Evolutionary conservation across 37 sponge, comb jelly and placozoan species (phyloP).

Genomic region (Amphimedon queenslandica): DNA sequence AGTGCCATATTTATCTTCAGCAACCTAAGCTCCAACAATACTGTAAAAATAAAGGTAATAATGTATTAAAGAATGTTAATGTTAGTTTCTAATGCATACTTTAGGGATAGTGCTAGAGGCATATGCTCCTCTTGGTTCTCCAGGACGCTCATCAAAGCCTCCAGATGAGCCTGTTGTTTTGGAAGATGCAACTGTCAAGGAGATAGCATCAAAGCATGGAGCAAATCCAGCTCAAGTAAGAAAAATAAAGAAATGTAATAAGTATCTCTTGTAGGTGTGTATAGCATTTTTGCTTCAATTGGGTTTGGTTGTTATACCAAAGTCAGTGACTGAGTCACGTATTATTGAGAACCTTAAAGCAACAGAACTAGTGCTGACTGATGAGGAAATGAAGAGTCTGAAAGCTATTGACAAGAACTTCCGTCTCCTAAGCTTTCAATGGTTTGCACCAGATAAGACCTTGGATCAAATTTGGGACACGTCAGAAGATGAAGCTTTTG

Average conservation of each 20-base stretch:
- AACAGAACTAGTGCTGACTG: slow-evolving; percentile 24
- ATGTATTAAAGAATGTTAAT: not conserved
- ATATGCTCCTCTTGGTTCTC: slow-evolving; percentile 62
- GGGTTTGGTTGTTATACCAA: slow-evolving; percentile 51
- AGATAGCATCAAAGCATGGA: slow-evolving; percentile 42
- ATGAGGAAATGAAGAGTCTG: slow-evolving; percentile 35
- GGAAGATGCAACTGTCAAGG: slow-evolving; percentile 48
- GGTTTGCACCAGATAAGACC: no score
- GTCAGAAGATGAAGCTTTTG: no score
- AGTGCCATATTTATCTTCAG: slow-evolving; percentile 82
- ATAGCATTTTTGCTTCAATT: slow-evolving; percentile 28
- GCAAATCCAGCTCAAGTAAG: slow-evolving; percentile 39
- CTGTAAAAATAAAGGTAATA: slow-evolving; percentile 66
- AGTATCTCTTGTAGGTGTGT: slow-evolving; percentile 31
- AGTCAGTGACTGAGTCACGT: slow-evolving; percentile 44
- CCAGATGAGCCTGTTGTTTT: slow-evolving; percentile 13
- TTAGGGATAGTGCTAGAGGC: slow-evolving; percentile 56
- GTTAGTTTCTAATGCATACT: not conserved
- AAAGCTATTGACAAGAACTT: no score
- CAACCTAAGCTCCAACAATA: slow-evolving; percentile 78
- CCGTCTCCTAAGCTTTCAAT: no score
- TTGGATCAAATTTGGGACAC: no score
- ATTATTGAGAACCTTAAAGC: slow-evolving; percentile 45
- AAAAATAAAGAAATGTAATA: no score
- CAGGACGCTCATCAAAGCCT: not conserved